Conservation (phyloP, 1,140 invertebrate genomes). For the Onthophagus taurus region DNA sequence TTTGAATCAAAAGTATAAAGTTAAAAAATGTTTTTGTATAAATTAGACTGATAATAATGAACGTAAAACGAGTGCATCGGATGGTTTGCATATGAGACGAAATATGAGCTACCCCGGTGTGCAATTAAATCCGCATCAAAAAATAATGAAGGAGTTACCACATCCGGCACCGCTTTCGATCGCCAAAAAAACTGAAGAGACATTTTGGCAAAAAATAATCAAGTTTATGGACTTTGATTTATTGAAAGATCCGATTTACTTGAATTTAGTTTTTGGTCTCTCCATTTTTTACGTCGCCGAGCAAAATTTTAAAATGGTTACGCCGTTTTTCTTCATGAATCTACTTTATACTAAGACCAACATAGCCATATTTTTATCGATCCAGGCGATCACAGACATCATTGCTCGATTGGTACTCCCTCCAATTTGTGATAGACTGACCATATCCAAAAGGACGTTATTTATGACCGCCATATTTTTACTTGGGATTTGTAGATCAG, state of each 20-base stretch:
- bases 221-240: constrained; percentile 35
- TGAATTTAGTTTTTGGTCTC: constrained; percentile 59
- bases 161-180: constrained; percentile 18
- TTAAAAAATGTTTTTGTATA: too few species aligned
- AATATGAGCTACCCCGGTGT: constrained; percentile 36
- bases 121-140: constrained; percentile 27
- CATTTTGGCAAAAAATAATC: constrained; percentile 31
- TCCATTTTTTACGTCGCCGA: constrained; percentile 65
- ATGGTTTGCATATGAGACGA: constrained; percentile 24
- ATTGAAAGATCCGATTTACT: constrained; percentile 47
- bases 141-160: constrained; percentile 24
- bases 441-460: constrained; percentile 56
- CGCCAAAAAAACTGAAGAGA: constrained; percentile 25
- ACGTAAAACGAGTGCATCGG: constrained; percentile 14
- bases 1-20: too few species aligned
- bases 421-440: constrained; percentile 55
- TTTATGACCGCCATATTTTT: constrained; percentile 58
- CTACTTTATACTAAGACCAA: constrained; percentile 55
- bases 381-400: constrained; percentile 63
- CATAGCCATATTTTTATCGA: constrained; percentile 58
- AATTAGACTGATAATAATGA: constrained; percentile 17
- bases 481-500: constrained; percentile 57
- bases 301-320: constrained; percentile 65
- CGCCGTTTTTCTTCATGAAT: constrained; percentile 59
- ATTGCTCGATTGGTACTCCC: constrained; percentile 57